Evolutionary conservation across 2,113 vertebrate genomes (phyloP).

Genomic region (Leucopsar rothschildi): DNA sequence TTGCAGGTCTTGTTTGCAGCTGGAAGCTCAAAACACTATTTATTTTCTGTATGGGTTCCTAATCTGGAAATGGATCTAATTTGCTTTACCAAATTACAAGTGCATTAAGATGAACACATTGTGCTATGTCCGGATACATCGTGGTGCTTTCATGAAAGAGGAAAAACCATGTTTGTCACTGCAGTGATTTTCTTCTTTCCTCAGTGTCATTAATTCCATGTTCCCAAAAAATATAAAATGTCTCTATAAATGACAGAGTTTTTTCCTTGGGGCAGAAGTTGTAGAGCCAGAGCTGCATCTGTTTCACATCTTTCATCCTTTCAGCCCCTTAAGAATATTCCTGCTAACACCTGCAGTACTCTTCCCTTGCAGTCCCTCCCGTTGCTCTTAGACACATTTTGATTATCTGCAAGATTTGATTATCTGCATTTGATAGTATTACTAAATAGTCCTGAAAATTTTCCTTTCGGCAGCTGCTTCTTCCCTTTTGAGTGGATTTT

Average conservation of each 20-base stretch:
- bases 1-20: slow-evolving; percentile 10
- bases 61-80: slow-evolving; percentile 43
- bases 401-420: slow-evolving; percentile 7
- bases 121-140: background rate
- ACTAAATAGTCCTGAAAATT: slow-evolving; percentile 6
- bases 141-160: background rate
- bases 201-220: background rate
- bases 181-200: background rate
- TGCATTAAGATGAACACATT: slow-evolving; percentile 8
- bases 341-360: background rate
- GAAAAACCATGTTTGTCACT: background rate
- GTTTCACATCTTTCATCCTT: background rate
- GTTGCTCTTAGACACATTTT: background rate
- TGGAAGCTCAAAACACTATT: background rate
- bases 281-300: background rate
- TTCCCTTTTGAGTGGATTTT: background rate
- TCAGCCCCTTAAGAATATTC: background rate
- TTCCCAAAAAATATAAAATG: background rate
- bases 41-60: slow-evolving; percentile 1
- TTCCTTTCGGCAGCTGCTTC: background rate
- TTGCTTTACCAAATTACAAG: slow-evolving; percentile 37
- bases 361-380: background rate
- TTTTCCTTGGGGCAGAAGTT: background rate
- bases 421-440: slow-evolving; percentile 2
- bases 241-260: background rate